Evolutionary conservation across 2,888 invertebrate species (phyloP), one percentile per base, ranked within the genome.

Genomic region (Habrosyne pyritoides): DNA sequence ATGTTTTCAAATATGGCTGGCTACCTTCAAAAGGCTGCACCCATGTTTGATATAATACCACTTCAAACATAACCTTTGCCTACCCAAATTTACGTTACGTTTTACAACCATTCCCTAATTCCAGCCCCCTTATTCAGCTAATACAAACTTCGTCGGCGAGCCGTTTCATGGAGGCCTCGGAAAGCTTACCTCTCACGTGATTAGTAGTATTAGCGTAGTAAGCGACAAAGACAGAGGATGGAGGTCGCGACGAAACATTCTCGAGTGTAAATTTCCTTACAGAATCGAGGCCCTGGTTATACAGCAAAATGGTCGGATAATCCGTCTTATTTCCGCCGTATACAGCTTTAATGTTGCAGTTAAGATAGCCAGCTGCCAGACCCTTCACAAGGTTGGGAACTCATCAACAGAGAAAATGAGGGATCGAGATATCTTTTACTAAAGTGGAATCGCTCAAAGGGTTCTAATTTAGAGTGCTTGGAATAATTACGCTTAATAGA

Each of bases 331-430:
- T 18, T 42, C 42, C 18, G 12, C 3, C 42, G 6, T 18, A 42
- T 42, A 42, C 14, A 36, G 36, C 36, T 42, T 33, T 42, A 42
- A 42, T 42, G 36, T 42, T 42, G 18, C 36, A 42, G 12, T 42
- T 42, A 42, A 42, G 42, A 42, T 42, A 42, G 42, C 42, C 42
- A 42, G 42, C 7, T 18, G 42, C 42, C 42, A 18, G 42, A n/a
- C 36, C 36, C 36, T 14, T 36, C 6, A 51, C 28, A 21, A 28
- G 33, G 24, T 51, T 30, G 7, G 12, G 26, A 51, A 18, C 42
- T 42, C 42, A 42, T 49, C 26, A 14, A 49, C 21, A 26, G n/a
- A 10, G n/a, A 8, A 22, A 21, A 26, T 51, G 21, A 51, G 42
- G 42, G 14, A 53, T 47, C 10, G 7, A 6, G 18, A n/a, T 42